phyloP scores from a whole-genome alignment of 1,140 invertebrate genomes.

The Diuraphis noxia region DNA sequence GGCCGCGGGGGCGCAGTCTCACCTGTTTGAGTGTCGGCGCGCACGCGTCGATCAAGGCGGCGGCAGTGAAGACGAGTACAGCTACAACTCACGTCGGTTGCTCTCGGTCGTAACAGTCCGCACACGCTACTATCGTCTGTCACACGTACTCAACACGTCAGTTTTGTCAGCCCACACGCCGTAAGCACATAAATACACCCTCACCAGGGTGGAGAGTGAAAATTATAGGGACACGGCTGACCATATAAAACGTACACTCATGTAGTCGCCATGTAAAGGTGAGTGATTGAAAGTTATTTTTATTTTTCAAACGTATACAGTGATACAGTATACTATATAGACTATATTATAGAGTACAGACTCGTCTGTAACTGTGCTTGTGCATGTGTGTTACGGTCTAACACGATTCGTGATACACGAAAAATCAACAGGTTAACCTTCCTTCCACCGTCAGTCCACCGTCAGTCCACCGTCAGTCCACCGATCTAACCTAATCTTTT shows the following conservation, averaged over 20 bases:
- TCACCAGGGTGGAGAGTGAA: too few species aligned
- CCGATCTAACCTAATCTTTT: background rate
- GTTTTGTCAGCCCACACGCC: background rate
- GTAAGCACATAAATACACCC: background rate
- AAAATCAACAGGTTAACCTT: background rate
- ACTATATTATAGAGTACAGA: too few species aligned
- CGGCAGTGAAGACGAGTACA: background rate
- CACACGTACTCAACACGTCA: background rate
- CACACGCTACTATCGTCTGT: background rate
- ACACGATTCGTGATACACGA: background rate
- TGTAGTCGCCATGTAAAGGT: background rate
- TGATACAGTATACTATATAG: too few species aligned
- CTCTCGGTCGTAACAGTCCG: background rate
- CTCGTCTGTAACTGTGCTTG: background rate
- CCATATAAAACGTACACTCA: background rate
- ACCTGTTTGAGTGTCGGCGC: constrained; percentile 9
- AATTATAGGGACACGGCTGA: background rate
- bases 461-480: too few species aligned
- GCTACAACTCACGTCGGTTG: background rate
- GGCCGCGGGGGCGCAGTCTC: constrained; percentile 2
- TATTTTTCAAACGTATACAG: background rate
- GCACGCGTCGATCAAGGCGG: constrained; percentile 5
- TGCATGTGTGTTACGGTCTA: background rate
- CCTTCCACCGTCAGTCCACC: too few species aligned
- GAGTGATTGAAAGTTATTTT: background rate